Evolutionary conservation across 2,113 vertebrate genomes (phyloP).

Genomic region (Microcebus ravelobensis): DNA sequence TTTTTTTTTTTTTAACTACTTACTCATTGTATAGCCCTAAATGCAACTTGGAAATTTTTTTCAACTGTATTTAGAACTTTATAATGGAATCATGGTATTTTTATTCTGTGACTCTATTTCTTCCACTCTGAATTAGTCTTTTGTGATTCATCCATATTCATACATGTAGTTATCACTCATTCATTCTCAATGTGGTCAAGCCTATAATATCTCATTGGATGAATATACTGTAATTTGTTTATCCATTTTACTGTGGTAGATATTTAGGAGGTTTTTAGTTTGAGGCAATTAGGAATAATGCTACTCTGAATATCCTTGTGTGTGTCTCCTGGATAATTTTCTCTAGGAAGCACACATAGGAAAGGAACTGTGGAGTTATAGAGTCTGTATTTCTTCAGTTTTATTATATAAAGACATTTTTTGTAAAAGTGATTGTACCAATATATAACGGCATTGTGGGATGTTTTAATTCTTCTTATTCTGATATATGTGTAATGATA

Average conservation of each 20-base stretch:
- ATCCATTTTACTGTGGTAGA: background rate
- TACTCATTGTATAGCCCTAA: background rate
- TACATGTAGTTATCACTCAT: background rate
- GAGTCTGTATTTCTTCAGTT: background rate
- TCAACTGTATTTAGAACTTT: conserved; percentile 37
- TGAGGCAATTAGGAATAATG: background rate
- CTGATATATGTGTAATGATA: background rate
- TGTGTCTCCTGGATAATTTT: background rate
- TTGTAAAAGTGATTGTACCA: background rate
- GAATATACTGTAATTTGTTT: background rate
- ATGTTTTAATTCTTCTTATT: background rate
- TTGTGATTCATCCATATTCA: conserved; percentile 21
- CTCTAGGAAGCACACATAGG: background rate
- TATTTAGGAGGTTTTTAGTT: background rate
- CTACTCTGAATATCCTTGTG: background rate
- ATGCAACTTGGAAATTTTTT: background rate
- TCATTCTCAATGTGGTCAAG: background rate
- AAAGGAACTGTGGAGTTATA: background rate
- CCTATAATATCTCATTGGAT: background rate
- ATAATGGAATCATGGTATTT: background rate
- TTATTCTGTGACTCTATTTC: background rate
- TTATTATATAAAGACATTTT: background rate
- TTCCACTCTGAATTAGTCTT: background rate
- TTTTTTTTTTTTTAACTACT: background rate
- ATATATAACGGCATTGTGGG: background rate